Evolutionary conservation across 2,888 invertebrate genomes (phyloP).

Genomic region (Allacma fusca): DNA sequence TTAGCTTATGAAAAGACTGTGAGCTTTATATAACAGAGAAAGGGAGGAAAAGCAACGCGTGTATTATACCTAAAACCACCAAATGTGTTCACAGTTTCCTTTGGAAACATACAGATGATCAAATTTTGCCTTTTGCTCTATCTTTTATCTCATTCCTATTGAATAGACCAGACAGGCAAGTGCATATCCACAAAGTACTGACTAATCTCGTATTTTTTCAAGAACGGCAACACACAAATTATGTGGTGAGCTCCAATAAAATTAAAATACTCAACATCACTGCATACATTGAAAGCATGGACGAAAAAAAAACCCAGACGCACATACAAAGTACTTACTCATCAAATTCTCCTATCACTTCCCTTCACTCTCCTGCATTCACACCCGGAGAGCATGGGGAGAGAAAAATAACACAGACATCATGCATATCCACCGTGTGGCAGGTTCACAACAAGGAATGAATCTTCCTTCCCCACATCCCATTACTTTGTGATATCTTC

Average conservation of each 20-base stretch:
- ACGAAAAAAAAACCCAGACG: slow-evolving; percentile 14
- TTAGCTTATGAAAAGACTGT: no score
- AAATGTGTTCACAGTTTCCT: neutral
- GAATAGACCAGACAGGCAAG: no score
- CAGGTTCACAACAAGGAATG: slow-evolving; percentile 6
- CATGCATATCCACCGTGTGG: neutral
- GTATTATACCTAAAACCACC: neutral
- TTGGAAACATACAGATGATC: slow-evolving; percentile 11
- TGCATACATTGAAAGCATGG: neutral
- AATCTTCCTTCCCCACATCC: neutral
- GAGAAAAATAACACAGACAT: slow-evolving; percentile 6
- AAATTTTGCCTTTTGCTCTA: slow-evolving; percentile 7
- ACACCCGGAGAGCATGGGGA: neutral
- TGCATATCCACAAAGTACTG: no score
- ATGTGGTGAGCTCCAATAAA: no score
- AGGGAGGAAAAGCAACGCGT: neutral
- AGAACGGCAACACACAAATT: no score
- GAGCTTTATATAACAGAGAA: no score
- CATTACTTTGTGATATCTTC: neutral
- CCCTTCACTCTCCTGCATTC: neutral
- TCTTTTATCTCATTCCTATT: no score
- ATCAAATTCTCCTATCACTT: neutral
- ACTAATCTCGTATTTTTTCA: no score
- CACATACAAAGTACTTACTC: neutral
- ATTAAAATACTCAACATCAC: no score